Percentiles rank a stretch among this genome's conserved stretches.
Evolutionary conservation across 2,797 vertebrate species (phyloP).

Genomic region (Sebastes minor): DNA sequence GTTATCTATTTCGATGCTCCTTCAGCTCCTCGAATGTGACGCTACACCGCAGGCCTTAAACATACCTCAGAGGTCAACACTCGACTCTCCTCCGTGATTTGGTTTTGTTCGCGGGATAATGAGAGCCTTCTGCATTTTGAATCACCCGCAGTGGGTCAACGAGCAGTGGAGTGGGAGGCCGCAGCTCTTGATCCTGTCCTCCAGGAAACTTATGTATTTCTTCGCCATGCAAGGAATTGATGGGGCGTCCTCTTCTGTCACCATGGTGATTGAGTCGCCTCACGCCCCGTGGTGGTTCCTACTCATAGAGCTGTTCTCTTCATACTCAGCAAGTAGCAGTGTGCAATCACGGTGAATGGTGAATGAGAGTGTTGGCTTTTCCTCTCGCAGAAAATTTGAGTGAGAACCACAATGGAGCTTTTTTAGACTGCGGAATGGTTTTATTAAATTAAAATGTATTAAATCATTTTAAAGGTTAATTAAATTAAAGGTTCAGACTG

Average conservation of each 20-base stretch:
- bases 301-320: conserved; percentile 33
- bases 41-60: not conserved
- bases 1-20: not conserved
- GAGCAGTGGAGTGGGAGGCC: conserved; percentile 34
- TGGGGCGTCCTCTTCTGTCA: conserved; percentile 39
- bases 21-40: not conserved
- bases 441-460: no score
- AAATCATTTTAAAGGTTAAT: no score
- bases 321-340: conserved; percentile 19
- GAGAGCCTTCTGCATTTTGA: conserved; percentile 17
- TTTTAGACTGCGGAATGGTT: not conserved
- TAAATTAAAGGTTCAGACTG: not conserved
- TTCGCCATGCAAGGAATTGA: conserved; percentile 18
- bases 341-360: conserved; percentile 31
- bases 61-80: conserved; percentile 25
- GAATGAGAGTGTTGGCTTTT: conserved; percentile 21
- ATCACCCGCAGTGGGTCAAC: conserved; percentile 22
- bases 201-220: conserved; percentile 37
- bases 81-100: conserved; percentile 21
- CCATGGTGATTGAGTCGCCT: conserved; percentile 65
- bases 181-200: conserved; percentile 29
- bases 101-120: conserved; percentile 39
- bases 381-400: not conserved
- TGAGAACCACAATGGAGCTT: not conserved
- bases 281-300: conserved; percentile 7